phyloP scores from a whole-genome alignment of 92 coral and sea anemone species.

The Phymanthus crucifer region DNA sequence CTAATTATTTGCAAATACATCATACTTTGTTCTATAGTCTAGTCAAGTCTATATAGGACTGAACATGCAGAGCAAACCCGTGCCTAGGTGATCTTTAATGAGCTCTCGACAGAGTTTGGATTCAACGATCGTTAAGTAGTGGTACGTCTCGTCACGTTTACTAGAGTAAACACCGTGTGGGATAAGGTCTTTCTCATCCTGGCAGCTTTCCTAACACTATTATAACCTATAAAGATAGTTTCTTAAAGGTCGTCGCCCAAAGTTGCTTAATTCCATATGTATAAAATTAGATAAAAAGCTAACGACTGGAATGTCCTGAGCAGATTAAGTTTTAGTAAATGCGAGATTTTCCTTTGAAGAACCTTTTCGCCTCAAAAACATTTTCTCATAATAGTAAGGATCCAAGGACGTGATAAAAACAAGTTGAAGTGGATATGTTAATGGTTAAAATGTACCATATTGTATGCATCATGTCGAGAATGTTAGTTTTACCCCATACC shows the following conservation, averaged over 20 bases:
- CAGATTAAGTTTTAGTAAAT: background rate
- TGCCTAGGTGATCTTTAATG: background rate
- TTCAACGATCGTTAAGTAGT: background rate
- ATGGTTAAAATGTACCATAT: background rate
- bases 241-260: conserved; percentile 6
- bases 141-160: conserved; percentile 2
- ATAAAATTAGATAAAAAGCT: background rate
- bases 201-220: background rate
- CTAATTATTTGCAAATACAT: no score
- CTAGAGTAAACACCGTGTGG: background rate
- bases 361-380: background rate
- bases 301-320: background rate
- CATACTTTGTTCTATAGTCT: background rate
- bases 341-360: background rate
- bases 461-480: background rate
- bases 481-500: conserved; percentile 7
- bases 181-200: background rate
- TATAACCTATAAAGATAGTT: background rate
- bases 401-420: background rate
- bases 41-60: background rate
- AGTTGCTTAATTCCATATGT: background rate
- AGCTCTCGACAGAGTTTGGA: conserved; percentile 1
- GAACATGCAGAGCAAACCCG: background rate
- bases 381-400: background rate
- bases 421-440: background rate